Evolutionary conservation across 1,140 invertebrate genomes (phyloP), one percentile per base, ranked within the genome.

Genomic region (Eciton burchellii): DNA sequence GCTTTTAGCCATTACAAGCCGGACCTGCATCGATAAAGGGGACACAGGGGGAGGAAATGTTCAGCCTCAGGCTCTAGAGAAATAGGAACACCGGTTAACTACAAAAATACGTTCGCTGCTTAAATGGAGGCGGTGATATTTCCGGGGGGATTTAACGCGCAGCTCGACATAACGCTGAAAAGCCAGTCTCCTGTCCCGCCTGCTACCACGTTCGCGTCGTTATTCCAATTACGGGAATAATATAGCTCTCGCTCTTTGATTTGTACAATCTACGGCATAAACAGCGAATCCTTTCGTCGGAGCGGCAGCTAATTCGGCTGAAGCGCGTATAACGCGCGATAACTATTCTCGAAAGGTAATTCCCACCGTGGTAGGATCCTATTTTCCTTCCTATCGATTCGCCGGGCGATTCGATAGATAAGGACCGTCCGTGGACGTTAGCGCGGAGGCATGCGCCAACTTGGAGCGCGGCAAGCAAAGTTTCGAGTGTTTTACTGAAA

Each of bases 401-500:
- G 62, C 45, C 26, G 52, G 43, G 43, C 43, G 56, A 72, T 68
- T 84, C 82, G 59, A 72, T 83, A 74, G 83, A 81, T 81, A 85
- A 81, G 81, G 73, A 52, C 72, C 73, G 62, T 68, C 72, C 71
- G 82, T 54, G 43, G 29, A 72, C 71, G 54, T 71, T 72, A 66
- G 43, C 73, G 45, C 59, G 68, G 72, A 84, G 76, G 83, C 62
- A 72, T 79, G 60, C 84, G 74, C 65, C 68, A 84, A 84, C 74
- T 86, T 86, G 49, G 65, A 79, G 49, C 52, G 63, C 68, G 66
- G 57, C 54, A 63, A 81, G 83, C 83, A 52, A 82, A 89, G 83
- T 88, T 86, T 89, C 88, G 63, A 88, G 85, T 86, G 82, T 88
- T 89, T 89, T 84, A 62, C 79, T 84, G 81, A 66, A 86, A 86